A percentile compares a stretch with the other conserved stretches of the same genome.
phyloP scores from a whole-genome alignment of 30 jellyfish, hydroid and myxozoan genomes.

The Aurelia sp. region DNA sequence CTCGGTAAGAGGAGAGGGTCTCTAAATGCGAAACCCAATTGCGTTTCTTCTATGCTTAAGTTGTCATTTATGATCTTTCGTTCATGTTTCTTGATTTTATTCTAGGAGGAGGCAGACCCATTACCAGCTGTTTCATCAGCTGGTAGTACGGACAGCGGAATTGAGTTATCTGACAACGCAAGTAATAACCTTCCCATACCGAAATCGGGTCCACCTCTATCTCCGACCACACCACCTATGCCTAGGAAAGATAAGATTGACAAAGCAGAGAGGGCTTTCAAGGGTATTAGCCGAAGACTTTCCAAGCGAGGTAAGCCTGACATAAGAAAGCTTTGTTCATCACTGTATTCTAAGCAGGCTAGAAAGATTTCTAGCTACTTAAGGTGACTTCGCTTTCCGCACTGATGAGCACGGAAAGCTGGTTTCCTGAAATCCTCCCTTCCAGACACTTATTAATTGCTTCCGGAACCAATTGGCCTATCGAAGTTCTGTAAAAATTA shows the following conservation, averaged over 20 bases:
- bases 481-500: too few relatives aligned
- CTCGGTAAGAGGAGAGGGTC: too few relatives aligned
- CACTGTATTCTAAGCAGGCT: too few relatives aligned
- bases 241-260: constrained; percentile 57
- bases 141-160: constrained; percentile 30
- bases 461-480: too few relatives aligned
- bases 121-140: constrained; percentile 70
- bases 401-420: too few relatives aligned
- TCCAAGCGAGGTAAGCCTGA: constrained; percentile 71
- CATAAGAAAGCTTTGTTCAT: too few relatives aligned
- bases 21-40: too few relatives aligned
- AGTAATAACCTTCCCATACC: constrained; percentile 5
- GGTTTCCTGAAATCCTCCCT: too few relatives aligned
- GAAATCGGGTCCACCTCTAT: constrained; percentile 7
- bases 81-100: background rate
- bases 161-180: constrained; percentile 2
- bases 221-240: constrained; percentile 72
- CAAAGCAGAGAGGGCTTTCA: constrained; percentile 53
- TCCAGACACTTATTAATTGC: too few relatives aligned
- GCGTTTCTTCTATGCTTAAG: too few relatives aligned
- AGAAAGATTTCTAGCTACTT: too few relatives aligned
- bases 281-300: constrained; percentile 71
- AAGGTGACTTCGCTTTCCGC: too few relatives aligned
- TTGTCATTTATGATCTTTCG: background rate
- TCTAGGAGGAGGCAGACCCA: constrained; percentile 91